Evolutionary conservation across 2,113 vertebrate species (phyloP).

Genomic region (Fregetta grallaria): DNA sequence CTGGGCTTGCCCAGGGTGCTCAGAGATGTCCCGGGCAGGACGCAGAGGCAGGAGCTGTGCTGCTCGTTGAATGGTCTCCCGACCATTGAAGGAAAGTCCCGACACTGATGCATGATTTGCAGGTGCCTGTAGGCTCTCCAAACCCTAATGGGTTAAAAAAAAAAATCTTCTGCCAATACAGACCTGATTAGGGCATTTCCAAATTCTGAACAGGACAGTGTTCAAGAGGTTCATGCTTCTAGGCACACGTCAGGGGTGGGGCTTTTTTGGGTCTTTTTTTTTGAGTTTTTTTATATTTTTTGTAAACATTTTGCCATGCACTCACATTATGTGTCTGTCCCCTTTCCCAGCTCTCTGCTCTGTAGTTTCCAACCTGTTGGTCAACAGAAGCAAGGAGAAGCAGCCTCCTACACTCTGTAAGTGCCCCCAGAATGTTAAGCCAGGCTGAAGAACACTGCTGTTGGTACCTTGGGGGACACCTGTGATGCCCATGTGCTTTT

Average conservation of each 20-base stretch:
- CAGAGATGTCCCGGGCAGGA: background rate
- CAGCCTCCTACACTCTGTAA: background rate
- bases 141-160: background rate
- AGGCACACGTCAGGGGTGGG: background rate
- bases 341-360: background rate
- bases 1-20: background rate
- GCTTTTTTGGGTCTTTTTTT: too few species aligned
- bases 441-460: background rate
- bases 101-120: rapidly evolving
- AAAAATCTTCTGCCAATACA: background rate
- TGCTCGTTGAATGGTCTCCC: rapidly evolving
- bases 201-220: background rate
- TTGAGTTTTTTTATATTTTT: background rate
- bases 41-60: background rate
- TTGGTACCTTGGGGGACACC: too few species aligned
- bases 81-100: rapidly evolving
- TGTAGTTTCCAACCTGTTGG: background rate
- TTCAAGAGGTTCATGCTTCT: background rate
- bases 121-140: background rate
- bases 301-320: background rate
- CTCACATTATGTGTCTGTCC: background rate
- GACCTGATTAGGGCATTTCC: rapidly evolving
- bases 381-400: background rate
- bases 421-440: background rate
- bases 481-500: background rate